Evolutionary conservation across 2,888 invertebrate genomes (phyloP).

Genomic region (Stomorhina lunata): DNA sequence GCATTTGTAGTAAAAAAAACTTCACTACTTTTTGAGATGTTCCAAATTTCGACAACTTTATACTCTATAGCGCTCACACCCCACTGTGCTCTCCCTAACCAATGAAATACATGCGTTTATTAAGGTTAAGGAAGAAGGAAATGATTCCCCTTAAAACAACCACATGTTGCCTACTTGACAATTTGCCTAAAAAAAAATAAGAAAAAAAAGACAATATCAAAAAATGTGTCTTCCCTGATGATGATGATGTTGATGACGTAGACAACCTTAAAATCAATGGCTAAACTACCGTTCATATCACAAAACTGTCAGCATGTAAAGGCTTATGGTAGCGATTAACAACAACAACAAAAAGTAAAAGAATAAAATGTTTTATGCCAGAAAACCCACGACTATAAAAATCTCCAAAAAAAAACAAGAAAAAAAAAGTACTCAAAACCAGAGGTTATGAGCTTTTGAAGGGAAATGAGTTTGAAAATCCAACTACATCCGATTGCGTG

Average conservation of each 20-base stretch:
- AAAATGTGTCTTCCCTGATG: not conserved
- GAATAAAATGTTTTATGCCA: not conserved
- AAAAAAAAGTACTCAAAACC: not conserved
- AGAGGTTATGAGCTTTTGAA: not conserved
- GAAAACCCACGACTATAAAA: not conserved
- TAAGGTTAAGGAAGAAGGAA: not conserved
- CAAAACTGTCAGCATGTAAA: not conserved
- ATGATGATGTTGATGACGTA: conserved; percentile 30
- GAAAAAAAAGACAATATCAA: too few species aligned
- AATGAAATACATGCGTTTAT: not conserved
- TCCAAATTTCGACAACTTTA: too few species aligned
- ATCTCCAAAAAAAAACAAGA: not conserved
- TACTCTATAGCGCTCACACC: too few species aligned
- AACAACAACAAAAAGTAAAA: not conserved
- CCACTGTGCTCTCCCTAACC: too few species aligned
- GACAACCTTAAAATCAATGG: conserved; percentile 2
- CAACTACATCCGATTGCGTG: conserved; percentile 51
- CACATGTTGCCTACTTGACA: conserved; percentile 47
- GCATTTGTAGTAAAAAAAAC: too few species aligned
- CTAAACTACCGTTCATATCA: not conserved
- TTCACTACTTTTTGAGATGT: too few species aligned
- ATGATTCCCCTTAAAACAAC: conserved; percentile 21
- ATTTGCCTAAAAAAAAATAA: conserved; percentile 17
- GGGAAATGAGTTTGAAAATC: conserved; percentile 46
- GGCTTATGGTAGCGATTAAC: not conserved